Base-by-base conservation (phyloP, 2,113 vertebrate species). In the Pedetes capensis region DNA sequence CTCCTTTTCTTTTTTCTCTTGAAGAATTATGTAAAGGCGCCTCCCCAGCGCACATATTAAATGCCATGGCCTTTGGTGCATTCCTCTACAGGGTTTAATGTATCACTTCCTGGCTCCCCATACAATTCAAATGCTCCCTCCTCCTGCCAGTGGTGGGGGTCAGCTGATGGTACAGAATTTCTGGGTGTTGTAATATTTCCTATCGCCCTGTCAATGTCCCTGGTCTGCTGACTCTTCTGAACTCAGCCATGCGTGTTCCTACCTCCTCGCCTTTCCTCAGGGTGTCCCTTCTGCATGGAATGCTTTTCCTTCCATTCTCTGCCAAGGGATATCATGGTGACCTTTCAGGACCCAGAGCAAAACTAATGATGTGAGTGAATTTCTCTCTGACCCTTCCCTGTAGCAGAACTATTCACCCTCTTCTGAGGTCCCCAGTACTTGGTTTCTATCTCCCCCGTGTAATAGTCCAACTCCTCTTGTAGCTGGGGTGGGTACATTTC, bases 1-100 rank as follows among this genome's bases (percentile, higher is more conserved):
- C 16, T 32, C 0, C 0, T 12, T 47, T 34, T 51, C 79, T 59
- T n/a, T 23, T 83, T 74, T 95, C 83, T 42, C 63, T 96, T 88
- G 75, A 94, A 95, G 83, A 96, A 94, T 81, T 91, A 89, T 92
- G 25, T 61, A 75, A 95, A 94, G 95, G 84, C 94, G 95, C 95
- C 95, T 96, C 29, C 13, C 17, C 83, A 61, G 89, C 42, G 51
- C 89, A 95, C 44, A 20, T 17, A 93, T 69, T 82, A 93, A 95
- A 69, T 76, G 96, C 93, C 71, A 6, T 86, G 2, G 44, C 86
- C 95, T 88, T 90, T 4, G 37, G 22, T 0, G 6, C 1, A 0
- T 0, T 63, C 76, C 61, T 76, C 55, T 0, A 0, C 51, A 0
- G 71, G 78, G 92, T 37, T 88, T 1, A 6, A 61, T 57, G 14